These are phyloP conservation scores for Cyanoderma ruficeps DNA, from an alignment of 2,113 vertebrate genomes.

Conservation along the genomic window DNA sequence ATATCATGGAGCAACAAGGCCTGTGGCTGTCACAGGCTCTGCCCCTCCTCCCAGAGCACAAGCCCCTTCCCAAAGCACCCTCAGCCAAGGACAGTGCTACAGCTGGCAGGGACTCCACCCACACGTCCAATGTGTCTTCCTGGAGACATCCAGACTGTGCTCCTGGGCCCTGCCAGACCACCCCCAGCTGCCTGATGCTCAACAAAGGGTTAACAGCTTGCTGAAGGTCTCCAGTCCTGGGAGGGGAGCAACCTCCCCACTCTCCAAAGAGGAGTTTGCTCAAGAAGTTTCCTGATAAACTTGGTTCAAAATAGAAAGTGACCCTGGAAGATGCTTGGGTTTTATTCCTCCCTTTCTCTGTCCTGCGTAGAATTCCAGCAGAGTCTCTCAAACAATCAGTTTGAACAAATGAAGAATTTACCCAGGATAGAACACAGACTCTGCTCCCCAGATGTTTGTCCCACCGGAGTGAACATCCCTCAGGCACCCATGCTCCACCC, in stretches of 20 bases:
- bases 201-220: background rate
- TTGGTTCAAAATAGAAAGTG: background rate
- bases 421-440: rapidly evolving
- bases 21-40: background rate
- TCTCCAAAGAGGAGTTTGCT: background rate
- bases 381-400: background rate
- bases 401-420: background rate
- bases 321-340: background rate
- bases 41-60: background rate
- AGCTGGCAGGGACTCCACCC: background rate
- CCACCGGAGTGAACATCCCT: background rate
- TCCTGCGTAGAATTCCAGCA: background rate
- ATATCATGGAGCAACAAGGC: rapidly evolving
- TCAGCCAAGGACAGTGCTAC: background rate
- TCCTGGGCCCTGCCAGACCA: background rate
- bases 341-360: background rate
- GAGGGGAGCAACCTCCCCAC: background rate
- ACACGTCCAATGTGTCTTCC: rapidly evolving
- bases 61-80: background rate
- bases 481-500: background rate
- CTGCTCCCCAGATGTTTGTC: too few species aligned
- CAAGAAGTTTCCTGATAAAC: background rate
- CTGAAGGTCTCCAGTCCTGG: background rate
- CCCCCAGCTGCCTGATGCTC: background rate
- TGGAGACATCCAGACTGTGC: background rate